These are phyloP conservation scores for Sebastes iracundus DNA, from an alignment of 2,797 vertebrate species.

Conservation along the genomic window DNA sequence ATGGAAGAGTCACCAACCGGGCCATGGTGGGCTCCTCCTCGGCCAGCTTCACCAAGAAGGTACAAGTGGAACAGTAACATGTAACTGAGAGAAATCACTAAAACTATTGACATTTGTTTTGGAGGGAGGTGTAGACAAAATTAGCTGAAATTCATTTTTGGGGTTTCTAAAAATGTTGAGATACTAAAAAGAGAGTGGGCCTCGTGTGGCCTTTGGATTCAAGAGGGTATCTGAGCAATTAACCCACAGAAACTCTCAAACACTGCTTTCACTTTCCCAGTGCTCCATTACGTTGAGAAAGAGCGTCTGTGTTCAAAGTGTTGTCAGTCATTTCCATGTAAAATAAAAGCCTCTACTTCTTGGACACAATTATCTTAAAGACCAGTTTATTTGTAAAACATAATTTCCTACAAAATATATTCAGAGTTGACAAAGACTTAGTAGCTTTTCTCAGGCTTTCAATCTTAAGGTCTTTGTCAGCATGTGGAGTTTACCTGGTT, in stretches of 20 bases:
- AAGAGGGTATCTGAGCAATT: not conserved
- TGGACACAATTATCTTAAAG: not conserved
- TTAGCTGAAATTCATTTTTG: not conserved
- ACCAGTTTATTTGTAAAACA: not conserved
- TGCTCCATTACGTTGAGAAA: not conserved
- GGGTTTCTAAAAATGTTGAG: not conserved
- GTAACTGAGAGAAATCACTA: not conserved
- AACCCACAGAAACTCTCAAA: not conserved
- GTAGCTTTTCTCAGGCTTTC: not conserved
- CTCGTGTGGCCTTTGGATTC: not conserved
- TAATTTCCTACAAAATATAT: not conserved
- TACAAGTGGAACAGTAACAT: slow-evolving; percentile 20
- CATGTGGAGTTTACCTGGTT: not conserved
- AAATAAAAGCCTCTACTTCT: not conserved
- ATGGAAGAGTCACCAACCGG: slow-evolving; percentile 73
- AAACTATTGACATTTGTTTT: not conserved
- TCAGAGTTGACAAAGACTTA: not conserved
- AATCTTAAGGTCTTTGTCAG: not conserved
- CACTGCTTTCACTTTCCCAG: not conserved
- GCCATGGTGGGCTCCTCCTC: slow-evolving; percentile 79
- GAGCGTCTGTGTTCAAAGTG: not conserved
- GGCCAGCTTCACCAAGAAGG: slow-evolving; percentile 79
- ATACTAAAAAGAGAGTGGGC: not conserved
- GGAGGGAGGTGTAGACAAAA: not conserved
- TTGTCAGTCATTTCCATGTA: not conserved